These are phyloP conservation scores for Oreochromis grahami DNA, from an alignment of 2,797 vertebrate species.

Conservation along the genomic window DNA sequence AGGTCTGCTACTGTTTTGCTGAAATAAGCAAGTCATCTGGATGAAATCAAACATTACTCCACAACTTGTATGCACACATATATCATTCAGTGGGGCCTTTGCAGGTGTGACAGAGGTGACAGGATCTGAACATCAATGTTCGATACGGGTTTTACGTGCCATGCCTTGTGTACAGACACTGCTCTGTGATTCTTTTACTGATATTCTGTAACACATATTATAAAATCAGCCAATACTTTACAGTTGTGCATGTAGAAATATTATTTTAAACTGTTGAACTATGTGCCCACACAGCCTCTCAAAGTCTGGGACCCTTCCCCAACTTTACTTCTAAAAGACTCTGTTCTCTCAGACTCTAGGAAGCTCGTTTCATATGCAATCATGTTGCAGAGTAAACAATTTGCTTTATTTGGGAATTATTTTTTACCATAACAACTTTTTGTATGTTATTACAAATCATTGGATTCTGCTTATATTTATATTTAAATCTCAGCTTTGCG, in stretches of 20 bases:
- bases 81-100: background rate
- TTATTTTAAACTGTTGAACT: background rate
- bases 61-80: too few relatives aligned
- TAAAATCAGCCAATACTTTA: background rate
- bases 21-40: background rate
- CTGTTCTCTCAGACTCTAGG: background rate
- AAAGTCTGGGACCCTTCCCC: background rate
- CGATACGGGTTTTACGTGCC: rapidly evolving
- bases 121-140: rapidly evolving
- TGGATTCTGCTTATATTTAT: background rate
- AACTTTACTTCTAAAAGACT: background rate
- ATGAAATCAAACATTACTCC: background rate
- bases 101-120: background rate
- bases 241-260: background rate
- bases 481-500: background rate
- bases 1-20: background rate
- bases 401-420: rapidly evolving
- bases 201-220: background rate
- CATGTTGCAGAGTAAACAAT: background rate
- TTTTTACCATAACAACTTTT: background rate
- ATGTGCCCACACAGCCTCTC: background rate
- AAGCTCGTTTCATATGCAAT: background rate
- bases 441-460: background rate
- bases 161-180: rapidly evolving
- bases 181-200: rapidly evolving